Base-by-base conservation (phyloP, 2,113 vertebrate genomes). In the Ploceus nigricollis region DNA sequence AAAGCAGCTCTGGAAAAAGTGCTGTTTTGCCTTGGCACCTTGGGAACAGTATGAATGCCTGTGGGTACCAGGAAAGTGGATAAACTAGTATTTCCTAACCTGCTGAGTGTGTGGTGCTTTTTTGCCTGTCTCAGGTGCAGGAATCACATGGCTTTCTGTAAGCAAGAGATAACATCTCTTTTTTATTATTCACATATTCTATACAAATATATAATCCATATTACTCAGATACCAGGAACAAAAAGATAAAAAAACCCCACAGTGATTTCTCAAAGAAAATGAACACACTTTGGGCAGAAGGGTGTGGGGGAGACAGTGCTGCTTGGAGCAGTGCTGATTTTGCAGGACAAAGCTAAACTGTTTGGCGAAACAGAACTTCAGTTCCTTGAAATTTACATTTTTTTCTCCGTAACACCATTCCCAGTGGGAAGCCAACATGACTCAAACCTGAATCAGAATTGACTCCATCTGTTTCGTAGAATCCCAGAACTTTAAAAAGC, bases 401-500 rank as follows among this genome's bases (percentile, higher is more conserved):
- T 9, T 10, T 2, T 4, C 19, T 40, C 3, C 8, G 19, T 10
- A 24, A 1, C 6, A 4, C 15, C 14, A 33, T 24, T 76, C 37
- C 58, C 13, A 42, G 42, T 0, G 0, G 1, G 30, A 70, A 75
- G 20, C 60, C 31, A 66, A 10, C 15, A 0, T 23, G 39, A 39
- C 44, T 72, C 35, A 30, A 57, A 37, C 11, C 24, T 31, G 27
- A 71, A 61, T 66, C 65, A 57, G 31, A 37, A 45, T 4, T 5
- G 13, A 8, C 18, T 60, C n/a, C 3, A 5, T 35, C 11, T 40
- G 0, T 64, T 69, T 80, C 5, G 17, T 0, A 1, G 31, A 65
- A 80, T 30, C 20, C 10, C 15, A 4, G 12, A 33, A 24, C 23
- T 54, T 58, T 5, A 30, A 35, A n/a, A 51, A 39, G 15, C 7